Conservation (phyloP, 2,888 invertebrate species). For the Stictocephala bisonia region DNA sequence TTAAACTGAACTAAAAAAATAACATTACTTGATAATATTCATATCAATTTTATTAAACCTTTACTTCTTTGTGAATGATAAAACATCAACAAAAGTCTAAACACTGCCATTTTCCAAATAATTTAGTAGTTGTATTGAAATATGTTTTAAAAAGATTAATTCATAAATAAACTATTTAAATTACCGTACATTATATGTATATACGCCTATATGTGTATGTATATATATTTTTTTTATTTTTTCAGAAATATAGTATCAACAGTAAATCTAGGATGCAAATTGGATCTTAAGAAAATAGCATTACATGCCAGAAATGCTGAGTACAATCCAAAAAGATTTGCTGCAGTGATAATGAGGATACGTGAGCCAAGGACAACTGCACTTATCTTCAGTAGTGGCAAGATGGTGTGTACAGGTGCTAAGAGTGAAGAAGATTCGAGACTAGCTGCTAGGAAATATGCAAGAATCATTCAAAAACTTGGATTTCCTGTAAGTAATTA, state of each 20-base stretch:
- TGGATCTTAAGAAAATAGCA: conserved; percentile 97
- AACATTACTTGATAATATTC: too few species aligned
- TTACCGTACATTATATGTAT: too few species aligned
- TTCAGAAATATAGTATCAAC: conserved; percentile 97
- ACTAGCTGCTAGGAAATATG: conserved; percentile 83
- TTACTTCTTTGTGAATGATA: too few species aligned
- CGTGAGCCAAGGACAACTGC: conserved; percentile 89
- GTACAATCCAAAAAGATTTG: conserved; percentile 99
- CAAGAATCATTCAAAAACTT: conserved; percentile 83
- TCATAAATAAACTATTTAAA: too few species aligned
- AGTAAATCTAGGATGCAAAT: conserved; percentile 93
- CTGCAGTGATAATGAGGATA: conserved; percentile 96
- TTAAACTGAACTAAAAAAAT: too few species aligned
- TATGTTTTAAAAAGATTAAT: too few species aligned
- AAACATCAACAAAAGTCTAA: too few species aligned
- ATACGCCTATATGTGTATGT: too few species aligned
- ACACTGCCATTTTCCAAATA: too few species aligned
- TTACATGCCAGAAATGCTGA: conserved; percentile 98
- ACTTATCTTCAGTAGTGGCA: conserved; percentile 84
- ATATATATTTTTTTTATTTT: conserved; percentile 47
- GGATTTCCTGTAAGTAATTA: conserved; percentile 76
- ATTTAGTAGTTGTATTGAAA: too few species aligned
- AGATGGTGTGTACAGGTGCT: conserved; percentile 90
- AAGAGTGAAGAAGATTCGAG: conserved; percentile 85
- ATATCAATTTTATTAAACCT: too few species aligned